phyloP scores from a whole-genome alignment of 1,140 invertebrate species.

The Ridgeia piscesae region DNA sequence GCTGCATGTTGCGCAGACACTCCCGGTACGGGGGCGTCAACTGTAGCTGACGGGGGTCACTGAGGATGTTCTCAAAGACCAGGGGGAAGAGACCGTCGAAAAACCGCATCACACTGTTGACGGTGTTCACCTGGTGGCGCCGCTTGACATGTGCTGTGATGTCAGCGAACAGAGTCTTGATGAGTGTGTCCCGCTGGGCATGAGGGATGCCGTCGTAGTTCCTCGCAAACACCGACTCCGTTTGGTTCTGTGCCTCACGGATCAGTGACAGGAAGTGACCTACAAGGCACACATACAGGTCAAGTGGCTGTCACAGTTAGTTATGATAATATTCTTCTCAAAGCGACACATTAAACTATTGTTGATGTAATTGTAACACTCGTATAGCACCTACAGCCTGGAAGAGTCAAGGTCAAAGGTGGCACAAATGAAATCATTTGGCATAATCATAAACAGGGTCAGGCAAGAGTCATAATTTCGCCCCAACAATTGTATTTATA shows the following conservation, averaged over 20 bases:
- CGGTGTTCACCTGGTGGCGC: constrained; percentile 57
- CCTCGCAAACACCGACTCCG: constrained; percentile 71
- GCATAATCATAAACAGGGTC: no score
- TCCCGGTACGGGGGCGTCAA: constrained; percentile 75
- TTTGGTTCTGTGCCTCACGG: constrained; percentile 77
- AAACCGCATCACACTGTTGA: constrained; percentile 72
- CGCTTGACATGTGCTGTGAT: constrained; percentile 67
- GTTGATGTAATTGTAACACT: no score
- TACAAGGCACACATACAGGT: constrained; percentile 60
- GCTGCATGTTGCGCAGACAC: constrained; percentile 74
- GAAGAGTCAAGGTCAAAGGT: no score
- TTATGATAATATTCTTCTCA: background rate
- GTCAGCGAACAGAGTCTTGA: constrained; percentile 70
- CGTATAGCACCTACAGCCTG: no score
- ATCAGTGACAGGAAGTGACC: constrained; percentile 73
- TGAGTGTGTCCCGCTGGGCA: constrained; percentile 65
- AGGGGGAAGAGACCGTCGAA: constrained; percentile 81
- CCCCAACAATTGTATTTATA: no score
- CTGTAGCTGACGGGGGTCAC: constrained; percentile 56
- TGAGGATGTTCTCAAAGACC: constrained; percentile 74
- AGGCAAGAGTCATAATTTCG: no score
- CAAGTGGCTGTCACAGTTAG: background rate
- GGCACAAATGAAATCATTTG: no score
- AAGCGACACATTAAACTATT: no score
- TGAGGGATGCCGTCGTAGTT: constrained; percentile 71